These are phyloP conservation scores for Brachyalestes nurse DNA, from an alignment of 2,797 vertebrate genomes.

Conservation along the genomic window DNA sequence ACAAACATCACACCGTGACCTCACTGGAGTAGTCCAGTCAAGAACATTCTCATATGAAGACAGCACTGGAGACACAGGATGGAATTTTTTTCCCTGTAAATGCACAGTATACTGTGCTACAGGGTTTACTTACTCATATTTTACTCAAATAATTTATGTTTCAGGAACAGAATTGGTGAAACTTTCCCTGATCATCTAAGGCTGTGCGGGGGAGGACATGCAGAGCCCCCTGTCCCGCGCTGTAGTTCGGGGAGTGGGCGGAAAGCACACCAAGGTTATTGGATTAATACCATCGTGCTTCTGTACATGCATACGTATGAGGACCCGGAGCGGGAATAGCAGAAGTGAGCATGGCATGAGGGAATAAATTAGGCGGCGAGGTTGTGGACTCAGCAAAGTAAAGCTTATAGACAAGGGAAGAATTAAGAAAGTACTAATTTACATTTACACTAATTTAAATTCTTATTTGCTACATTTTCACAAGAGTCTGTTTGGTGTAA, in stretches of 20 bases:
- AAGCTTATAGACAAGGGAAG: background rate
- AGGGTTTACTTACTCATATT: no score
- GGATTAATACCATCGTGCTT: background rate
- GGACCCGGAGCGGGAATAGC: background rate
- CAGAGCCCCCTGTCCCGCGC: background rate
- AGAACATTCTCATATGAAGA: no score
- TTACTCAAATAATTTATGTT: no score
- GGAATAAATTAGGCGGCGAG: slow-evolving; percentile 36
- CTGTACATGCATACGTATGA: background rate
- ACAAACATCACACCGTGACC: no score
- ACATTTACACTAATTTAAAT: no score
- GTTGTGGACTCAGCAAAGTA: slow-evolving; percentile 22
- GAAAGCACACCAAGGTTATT: slow-evolving; percentile 8
- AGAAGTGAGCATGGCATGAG: background rate
- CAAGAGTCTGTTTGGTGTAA: no score
- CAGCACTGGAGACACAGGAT: no score
- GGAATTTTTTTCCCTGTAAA: no score
- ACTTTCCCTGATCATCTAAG: background rate
- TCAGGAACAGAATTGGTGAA: background rate
- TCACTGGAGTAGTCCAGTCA: no score
- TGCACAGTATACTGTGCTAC: no score
- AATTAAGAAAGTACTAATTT: background rate
- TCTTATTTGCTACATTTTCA: no score
- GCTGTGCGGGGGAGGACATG: background rate
- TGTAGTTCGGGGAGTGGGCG: background rate